Percentiles rank a stretch among this genome's conserved stretches.
Conservation (phyloP, 2,797 vertebrate genomes). For the Sebastes oblongus region DNA sequence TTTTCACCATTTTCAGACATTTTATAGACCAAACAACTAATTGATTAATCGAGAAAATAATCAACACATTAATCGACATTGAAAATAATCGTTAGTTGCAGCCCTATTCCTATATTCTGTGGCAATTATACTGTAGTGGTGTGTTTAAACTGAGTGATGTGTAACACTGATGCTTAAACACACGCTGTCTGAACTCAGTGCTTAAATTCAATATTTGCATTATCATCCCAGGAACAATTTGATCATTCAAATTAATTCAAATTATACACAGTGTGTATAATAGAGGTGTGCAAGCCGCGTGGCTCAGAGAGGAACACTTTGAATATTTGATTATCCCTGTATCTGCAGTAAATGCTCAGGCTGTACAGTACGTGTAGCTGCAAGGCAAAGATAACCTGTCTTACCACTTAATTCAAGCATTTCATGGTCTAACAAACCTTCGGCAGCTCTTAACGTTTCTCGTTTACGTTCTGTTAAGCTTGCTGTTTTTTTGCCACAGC, state of each 20-base stretch:
- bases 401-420: not conserved
- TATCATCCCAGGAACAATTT: not conserved
- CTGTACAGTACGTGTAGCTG: not conserved
- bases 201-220: conserved; percentile 10
- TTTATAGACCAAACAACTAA: too few species aligned
- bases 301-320: not conserved
- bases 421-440: not conserved
- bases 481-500: not conserved
- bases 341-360: not conserved
- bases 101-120: not conserved
- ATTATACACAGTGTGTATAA: not conserved
- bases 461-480: not conserved
- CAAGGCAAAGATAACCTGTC: not conserved
- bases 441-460: not conserved
- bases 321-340: not conserved
- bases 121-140: not conserved
- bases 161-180: not conserved
- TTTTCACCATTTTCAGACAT: too few species aligned
- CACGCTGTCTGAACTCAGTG: not conserved
- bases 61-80: too few species aligned
- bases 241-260: conserved; percentile 37
- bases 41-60: too few species aligned
- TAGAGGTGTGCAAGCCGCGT: not conserved
- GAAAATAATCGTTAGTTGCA: too few species aligned
- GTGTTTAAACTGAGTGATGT: not conserved